Base-by-base conservation (phyloP, 1,140 invertebrate genomes). In the Drosophila varians region DNA sequence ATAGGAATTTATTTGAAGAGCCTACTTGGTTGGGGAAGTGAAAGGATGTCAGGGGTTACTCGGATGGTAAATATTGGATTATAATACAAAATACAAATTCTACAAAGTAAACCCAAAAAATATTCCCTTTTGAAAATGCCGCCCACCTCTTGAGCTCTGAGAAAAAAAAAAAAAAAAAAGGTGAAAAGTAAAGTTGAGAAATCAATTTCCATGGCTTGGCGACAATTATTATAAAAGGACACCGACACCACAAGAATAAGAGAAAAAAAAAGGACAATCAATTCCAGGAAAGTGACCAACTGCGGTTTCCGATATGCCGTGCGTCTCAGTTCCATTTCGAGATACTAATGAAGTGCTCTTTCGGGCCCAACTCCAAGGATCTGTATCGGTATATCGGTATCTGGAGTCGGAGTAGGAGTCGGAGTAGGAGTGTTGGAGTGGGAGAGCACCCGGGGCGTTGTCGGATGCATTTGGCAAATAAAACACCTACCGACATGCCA, bases 201-300 rank as follows among this genome's bases (percentile, higher is more conserved):
- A 66, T 66, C 60, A 65, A 65, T 43, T 61, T 23, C 8, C 11
- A 16, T 18, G 56, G 23, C 16, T 26, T 28, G 56, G 66, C 55
- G 46, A 77, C 51, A 71, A 56, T 46, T n/a, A 21, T 55, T 9
- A 75, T 47, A 61, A 77, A 74, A 52, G 46, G 31, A 31, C 28
- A 51, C 74, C 78, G 78, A 77, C 52, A 12, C 47, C 12, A 16
- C 7, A 8, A 8, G 34, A 9, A 28, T 34, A 11, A 31, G 4
- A 31, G n/a, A 31, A 31, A 9, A 31, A 31, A 11, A 31, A 31
- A 0, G 28, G 9, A 11, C 9, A 31, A 31, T 9, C 11, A 43
- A 28, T 84, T 84, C 79, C 49, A 64, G 56, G 80, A 84, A 84
- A 76, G 66, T 79, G 80, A 86, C 80, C 80, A 84, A 84, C 80